Evolutionary conservation across 1,140 invertebrate species (phyloP), one percentile per base, ranked within the genome.

Genomic region (Habropoda laboriosa): DNA sequence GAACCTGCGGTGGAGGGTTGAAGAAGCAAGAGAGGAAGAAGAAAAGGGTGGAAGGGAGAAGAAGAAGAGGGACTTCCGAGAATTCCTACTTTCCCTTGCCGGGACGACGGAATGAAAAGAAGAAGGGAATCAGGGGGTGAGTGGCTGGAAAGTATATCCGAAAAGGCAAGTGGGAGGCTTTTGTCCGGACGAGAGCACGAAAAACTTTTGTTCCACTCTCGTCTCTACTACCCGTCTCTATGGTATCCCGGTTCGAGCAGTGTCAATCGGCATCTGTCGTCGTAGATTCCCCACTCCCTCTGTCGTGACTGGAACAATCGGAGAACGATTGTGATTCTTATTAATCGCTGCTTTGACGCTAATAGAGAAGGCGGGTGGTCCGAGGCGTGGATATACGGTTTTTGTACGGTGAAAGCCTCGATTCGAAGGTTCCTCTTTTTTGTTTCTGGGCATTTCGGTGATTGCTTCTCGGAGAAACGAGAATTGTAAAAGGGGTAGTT

Each of bases 101-200:
- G 32, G 24, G 2, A n/a, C 10, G 30, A 5, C 3, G 16, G 27
- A 40, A 75, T 55, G 49, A 55, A 55, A 70, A 30, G 75, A 70
- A 47, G 75, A 51, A 47, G 24, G 57, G 57, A 70, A 60, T 42
- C 27, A 24, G 21, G 13, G 30, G n/a, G 57, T 38, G 32, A 30
- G 30, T 70, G 70, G 57, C 79, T 66, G 38, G 57, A 73, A 81
- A 85, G 53, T 80, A 76, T 85, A 85, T 85, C 71, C 83, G 79
- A 85, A 85, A 85, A 81, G 73, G 63, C 51, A 72, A 73, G 55
- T 51, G 57, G 73, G 24, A 45, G 49, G 32, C 64, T 47, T 58
- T 77, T 77, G 74, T 77, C 53, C 42, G 30, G 51, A 51, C 47
- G n/a, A 57, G 57, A 72, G 51, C 21, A 64, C 40, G 71, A 27